Conservation (phyloP, 2,888 invertebrate genomes). For the Brachynemurus nebulosus region DNA sequence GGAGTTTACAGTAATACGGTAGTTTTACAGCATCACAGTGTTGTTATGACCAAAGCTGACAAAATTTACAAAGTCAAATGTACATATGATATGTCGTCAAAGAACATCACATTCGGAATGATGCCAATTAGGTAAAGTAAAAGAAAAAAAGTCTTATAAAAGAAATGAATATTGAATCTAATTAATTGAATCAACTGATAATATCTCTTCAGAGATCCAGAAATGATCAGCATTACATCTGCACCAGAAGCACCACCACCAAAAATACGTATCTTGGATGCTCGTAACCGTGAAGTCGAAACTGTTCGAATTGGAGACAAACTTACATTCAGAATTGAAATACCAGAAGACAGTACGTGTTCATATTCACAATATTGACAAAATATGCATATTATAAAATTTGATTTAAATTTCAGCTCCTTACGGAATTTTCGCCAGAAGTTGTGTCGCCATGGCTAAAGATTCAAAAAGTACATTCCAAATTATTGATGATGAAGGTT, state of each 20-base stretch:
- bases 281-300: constrained; percentile 75
- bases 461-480: constrained; percentile 93
- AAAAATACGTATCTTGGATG: constrained; percentile 81
- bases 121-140: constrained; percentile 71
- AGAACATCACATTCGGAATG: constrained; percentile 95
- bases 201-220: constrained; percentile 57
- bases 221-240: constrained; percentile 91
- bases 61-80: constrained; percentile 95
- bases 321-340: constrained; percentile 89
- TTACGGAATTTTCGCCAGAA: constrained; percentile 88
- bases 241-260: constrained; percentile 91
- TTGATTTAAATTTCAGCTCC: constrained; percentile 49
- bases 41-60: constrained; percentile 92
- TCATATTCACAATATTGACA: too few species aligned
- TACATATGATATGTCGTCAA: constrained; percentile 91
- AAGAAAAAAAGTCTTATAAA: not conserved
- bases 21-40: constrained; percentile 87
- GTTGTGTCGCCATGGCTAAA: constrained; percentile 94
- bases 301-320: constrained; percentile 90
- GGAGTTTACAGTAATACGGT: constrained; percentile 91
- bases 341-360: constrained; percentile 85
- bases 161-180: not conserved
- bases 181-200: not conserved
- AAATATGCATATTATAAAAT: not conserved
- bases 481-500: constrained; percentile 90